Conservation (phyloP, 2,888 invertebrate genomes). For the Aelia acuminata region DNA sequence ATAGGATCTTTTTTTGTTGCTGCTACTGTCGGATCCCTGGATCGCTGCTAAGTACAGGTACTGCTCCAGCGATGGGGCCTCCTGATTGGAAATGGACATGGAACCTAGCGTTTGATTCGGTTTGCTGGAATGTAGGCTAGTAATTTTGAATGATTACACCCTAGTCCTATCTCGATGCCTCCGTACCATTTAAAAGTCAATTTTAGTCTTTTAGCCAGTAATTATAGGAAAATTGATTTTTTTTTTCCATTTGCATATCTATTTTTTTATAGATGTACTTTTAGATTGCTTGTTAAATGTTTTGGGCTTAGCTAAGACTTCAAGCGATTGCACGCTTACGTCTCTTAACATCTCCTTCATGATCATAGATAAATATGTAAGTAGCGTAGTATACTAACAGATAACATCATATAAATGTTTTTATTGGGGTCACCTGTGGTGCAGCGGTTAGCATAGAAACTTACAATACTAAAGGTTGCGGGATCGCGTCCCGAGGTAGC, state of each 20-base stretch:
- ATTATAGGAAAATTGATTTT: background rate
- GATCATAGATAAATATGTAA: too few relatives aligned
- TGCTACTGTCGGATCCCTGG: conserved; percentile 2
- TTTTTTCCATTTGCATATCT: background rate
- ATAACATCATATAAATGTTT: too few relatives aligned
- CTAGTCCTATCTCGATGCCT: background rate
- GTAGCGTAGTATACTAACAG: too few relatives aligned
- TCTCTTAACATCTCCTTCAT: too few relatives aligned
- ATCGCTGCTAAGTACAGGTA: conserved; percentile 20
- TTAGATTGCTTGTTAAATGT: too few relatives aligned
- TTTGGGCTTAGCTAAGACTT: too few relatives aligned
- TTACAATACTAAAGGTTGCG: too few relatives aligned
- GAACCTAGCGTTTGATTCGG: background rate
- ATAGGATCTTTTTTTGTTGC: conserved; percentile 30
- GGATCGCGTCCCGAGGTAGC: too few relatives aligned
- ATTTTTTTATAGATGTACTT: too few relatives aligned
- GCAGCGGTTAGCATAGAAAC: too few relatives aligned
- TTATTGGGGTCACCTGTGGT: too few relatives aligned
- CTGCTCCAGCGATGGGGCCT: background rate
- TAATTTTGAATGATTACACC: background rate
- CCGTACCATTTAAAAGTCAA: background rate
- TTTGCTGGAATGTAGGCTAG: background rate
- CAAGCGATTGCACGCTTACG: too few relatives aligned
- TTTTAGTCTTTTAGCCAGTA: background rate
- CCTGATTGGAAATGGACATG: conserved; percentile 19